These are phyloP conservation scores for Tauraco erythrolophus DNA, from an alignment of 2,113 vertebrate species.

Conservation along the genomic window DNA sequence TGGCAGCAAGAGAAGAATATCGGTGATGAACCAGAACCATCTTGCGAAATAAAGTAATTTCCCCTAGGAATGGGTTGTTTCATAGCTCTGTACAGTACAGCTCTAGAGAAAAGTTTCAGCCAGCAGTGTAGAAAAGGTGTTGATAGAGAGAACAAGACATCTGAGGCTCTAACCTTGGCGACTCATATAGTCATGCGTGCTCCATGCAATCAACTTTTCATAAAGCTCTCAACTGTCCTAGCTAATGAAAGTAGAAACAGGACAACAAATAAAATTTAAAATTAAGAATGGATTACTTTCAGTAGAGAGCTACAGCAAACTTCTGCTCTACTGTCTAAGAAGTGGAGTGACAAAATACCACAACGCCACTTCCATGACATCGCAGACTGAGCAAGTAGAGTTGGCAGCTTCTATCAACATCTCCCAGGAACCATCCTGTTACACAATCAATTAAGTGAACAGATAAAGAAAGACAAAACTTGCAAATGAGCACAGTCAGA, in stretches of 20 bases:
- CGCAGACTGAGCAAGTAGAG: not conserved
- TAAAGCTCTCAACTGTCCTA: not conserved
- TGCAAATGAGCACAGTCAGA: not conserved
- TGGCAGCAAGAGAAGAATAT: not conserved
- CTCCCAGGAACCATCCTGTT: not conserved
- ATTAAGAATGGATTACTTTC: not conserved
- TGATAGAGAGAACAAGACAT: not conserved
- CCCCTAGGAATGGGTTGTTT: not conserved
- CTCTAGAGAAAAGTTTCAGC: not conserved
- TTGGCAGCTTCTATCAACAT: not conserved
- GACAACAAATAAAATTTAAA: not conserved
- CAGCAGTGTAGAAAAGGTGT: constrained; percentile 12
- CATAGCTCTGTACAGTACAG: not conserved
- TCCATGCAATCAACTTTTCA: not conserved
- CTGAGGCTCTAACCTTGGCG: not conserved
- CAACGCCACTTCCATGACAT: not conserved
- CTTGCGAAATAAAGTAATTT: not conserved
- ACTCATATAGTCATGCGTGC: not conserved
- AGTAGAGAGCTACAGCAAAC: not conserved
- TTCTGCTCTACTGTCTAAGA: not conserved
- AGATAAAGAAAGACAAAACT: not conserved
- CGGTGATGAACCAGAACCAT: not conserved
- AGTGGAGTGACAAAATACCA: not conserved
- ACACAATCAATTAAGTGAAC: not conserved
- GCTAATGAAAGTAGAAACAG: not conserved